Base-by-base conservation (phyloP, 2,113 vertebrate species). In the Xenopus tropicalis region DNA sequence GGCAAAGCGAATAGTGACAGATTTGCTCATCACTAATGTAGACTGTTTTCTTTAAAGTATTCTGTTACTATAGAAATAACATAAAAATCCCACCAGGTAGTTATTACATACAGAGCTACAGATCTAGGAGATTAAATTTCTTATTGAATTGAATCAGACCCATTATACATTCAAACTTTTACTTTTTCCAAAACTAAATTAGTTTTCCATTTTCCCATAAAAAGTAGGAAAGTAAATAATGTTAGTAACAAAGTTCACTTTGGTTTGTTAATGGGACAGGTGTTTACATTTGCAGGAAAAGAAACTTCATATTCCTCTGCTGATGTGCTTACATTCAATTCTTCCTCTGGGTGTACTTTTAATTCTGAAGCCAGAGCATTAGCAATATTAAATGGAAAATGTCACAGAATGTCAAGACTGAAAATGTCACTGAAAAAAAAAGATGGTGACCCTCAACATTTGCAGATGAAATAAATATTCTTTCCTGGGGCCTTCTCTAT, bases 361-460 rank as follows among this genome's bases (percentile, higher is more conserved):
- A 93, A 90, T 93, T 93, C 88, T 87, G 79, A 78, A 83, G 83
- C 81, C 78, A 83, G 86, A 86, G 77, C 91, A 89, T 91, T 92
- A 91, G 80, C 83, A 93, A 90, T 90, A 93, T 90, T 89, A 93
- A 93, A 92, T 82, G 81, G 85, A 90, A 96, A 95, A 94, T 93
- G 89, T 93, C 92, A 93, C 84, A 91, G 89, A 96, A 96, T 93
- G 88, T 89, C 87, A 94, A 87, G 83, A 80, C 67, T 85, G 84
- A 88, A 93, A 92, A 94, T 92, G 85, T 89, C 86, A 92, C 43
- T 68, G 23, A 78, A 78, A 69, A 84, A 86, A 82, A 87, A 72
- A 74, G 37, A 80, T 80, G 59, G 71, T 87, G 84, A 93, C 82
- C 79, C 21, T 78, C 77, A 86, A 69, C 79, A 86, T 88, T 85